Conservation (phyloP, 2,888 invertebrate species). For the Drosophila recens region DNA sequence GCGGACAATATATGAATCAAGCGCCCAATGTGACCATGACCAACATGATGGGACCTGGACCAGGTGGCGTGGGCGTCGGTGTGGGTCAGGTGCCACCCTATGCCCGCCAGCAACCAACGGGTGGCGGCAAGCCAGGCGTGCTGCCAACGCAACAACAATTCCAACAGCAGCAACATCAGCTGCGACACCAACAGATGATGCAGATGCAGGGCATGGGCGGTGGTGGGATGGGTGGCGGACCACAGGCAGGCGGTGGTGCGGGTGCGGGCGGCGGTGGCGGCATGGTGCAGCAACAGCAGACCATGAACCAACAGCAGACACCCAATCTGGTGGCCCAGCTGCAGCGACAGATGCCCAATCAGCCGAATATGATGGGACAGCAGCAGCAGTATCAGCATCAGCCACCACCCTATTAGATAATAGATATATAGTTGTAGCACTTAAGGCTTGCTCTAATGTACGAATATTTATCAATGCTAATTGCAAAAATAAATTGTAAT, state of each 20-base stretch:
- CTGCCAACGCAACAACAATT: slow-evolving; percentile 83
- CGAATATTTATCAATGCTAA: slow-evolving; percentile 64
- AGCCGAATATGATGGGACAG: slow-evolving; percentile 83
- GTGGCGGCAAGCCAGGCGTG: slow-evolving; percentile 83
- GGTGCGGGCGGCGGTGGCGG: slow-evolving; percentile 80
- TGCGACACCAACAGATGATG: slow-evolving; percentile 90
- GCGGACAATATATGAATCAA: slow-evolving; percentile 86
- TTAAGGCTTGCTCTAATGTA: slow-evolving; percentile 49
- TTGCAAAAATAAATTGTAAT: slow-evolving; percentile 68
- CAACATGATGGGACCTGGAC: slow-evolving; percentile 84
- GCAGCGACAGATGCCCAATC: slow-evolving; percentile 87
- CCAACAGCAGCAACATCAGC: slow-evolving; percentile 88
- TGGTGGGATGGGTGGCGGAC: slow-evolving; percentile 81
- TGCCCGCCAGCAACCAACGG: slow-evolving; percentile 86
- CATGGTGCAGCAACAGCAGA: slow-evolving; percentile 86
- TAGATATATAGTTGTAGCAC: slow-evolving; percentile 34
- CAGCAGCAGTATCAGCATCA: slow-evolving; percentile 85
- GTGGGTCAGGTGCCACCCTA: slow-evolving; percentile 92
- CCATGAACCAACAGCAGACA: slow-evolving; percentile 86
- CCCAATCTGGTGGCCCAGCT: slow-evolving; percentile 89
- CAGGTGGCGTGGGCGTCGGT: slow-evolving; percentile 63
- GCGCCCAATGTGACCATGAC: slow-evolving; percentile 95
- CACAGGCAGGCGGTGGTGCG: slow-evolving; percentile 76
- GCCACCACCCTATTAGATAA: slow-evolving; percentile 66
- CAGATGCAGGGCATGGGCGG: slow-evolving; percentile 86